A percentile compares a stretch with the other conserved stretches of the same genome.
Conservation (phyloP, 2,888 invertebrate genomes). For the Sinopyrophorus schimmeli region DNA sequence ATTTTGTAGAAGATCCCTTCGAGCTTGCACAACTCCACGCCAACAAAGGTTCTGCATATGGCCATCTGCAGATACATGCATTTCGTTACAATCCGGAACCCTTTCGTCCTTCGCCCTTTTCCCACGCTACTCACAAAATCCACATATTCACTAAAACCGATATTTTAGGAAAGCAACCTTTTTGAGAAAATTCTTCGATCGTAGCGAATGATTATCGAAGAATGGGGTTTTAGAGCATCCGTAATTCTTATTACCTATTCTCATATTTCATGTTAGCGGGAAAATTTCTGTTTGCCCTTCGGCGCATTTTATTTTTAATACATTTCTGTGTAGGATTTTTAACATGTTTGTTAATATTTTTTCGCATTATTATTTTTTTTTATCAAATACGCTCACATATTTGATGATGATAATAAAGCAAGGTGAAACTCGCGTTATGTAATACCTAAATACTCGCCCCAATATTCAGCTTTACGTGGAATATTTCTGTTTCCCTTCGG, state of each 20-base stretch:
- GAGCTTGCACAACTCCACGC: slow-evolving; percentile 34
- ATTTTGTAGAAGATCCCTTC: too few relatives aligned
- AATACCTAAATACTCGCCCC: too few relatives aligned
- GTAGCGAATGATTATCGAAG: slow-evolving; percentile 17
- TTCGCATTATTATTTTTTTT: too few relatives aligned
- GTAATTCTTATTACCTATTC: slow-evolving; percentile 10
- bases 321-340: too few relatives aligned
- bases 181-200: slow-evolving; percentile 18
- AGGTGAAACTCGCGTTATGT: too few relatives aligned
- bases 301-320: too few relatives aligned
- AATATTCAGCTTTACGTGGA: too few relatives aligned
- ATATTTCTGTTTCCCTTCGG: too few relatives aligned
- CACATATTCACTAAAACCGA: slow-evolving; percentile 28
- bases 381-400: too few relatives aligned
- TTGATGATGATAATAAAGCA: too few relatives aligned
- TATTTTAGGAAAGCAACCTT: slow-evolving; percentile 16
- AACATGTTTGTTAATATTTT: too few relatives aligned
- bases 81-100: slow-evolving; percentile 31
- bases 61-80: slow-evolving; percentile 34
- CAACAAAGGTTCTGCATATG: slow-evolving; percentile 28
- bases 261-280: slow-evolving; percentile 9
- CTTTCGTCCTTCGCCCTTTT: slow-evolving; percentile 33
- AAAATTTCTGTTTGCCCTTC: slow-evolving; percentile 1
- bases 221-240: slow-evolving; percentile 19
- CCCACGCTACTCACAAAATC: slow-evolving; percentile 32